A percentile compares a stretch with the other conserved stretches of the same genome.
Conservation (phyloP, 2,888 invertebrate genomes). For the Hesperia comma region DNA sequence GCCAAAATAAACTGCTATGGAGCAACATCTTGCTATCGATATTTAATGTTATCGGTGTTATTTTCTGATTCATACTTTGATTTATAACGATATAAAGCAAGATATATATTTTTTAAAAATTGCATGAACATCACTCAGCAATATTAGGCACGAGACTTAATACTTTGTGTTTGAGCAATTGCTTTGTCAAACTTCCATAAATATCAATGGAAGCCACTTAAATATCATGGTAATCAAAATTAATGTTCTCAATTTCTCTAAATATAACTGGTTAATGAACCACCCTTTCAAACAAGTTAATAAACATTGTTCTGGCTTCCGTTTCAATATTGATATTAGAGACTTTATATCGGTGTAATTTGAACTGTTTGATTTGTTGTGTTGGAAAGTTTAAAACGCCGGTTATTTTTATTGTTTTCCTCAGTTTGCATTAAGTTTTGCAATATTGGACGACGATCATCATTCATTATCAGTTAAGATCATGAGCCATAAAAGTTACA, state of each 20-base stretch:
- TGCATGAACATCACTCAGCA: neutral
- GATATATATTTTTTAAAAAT: too few relatives aligned
- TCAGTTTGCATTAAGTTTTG: too few relatives aligned
- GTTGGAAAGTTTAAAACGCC: neutral
- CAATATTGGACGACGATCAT: too few relatives aligned
- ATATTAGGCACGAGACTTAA: neutral
- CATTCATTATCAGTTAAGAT: too few relatives aligned
- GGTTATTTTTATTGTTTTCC: too few relatives aligned
- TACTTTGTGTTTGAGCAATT: constrained; percentile 10
- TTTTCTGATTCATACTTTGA: neutral
- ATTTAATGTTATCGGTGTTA: neutral
- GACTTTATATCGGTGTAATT: constrained; percentile 3
- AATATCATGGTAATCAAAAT: constrained; percentile 72
- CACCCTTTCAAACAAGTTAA: constrained; percentile 52
- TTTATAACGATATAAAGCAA: too few relatives aligned
- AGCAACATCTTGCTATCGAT: constrained; percentile 25
- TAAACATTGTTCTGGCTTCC: neutral
- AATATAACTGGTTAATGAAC: constrained; percentile 47
- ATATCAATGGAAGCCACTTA: constrained; percentile 69
- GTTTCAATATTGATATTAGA: constrained; percentile 13
- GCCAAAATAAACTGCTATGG: constrained; percentile 31
- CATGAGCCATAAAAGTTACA: too few relatives aligned
- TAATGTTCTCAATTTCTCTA: constrained; percentile 70
- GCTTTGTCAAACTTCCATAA: constrained; percentile 60
- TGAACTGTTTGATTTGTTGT: neutral